Evolutionary conservation across 2,113 vertebrate species (phyloP).

Genomic region (Syngnathoides biaculeatus): DNA sequence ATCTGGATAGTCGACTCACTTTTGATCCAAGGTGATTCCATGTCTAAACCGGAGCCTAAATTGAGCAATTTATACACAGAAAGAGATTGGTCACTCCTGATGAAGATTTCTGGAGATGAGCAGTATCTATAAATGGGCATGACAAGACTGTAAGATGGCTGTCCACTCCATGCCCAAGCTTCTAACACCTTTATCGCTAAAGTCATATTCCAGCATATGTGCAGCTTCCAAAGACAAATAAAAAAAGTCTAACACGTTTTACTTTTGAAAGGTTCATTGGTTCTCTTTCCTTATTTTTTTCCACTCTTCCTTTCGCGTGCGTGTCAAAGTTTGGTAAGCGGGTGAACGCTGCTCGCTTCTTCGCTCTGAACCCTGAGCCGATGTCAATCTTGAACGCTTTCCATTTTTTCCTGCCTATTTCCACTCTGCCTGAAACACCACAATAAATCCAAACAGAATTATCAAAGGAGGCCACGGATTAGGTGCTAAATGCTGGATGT

Average conservation of each 20-base stretch:
- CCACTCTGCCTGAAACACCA: conserved; percentile 37
- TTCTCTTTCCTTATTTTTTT: neutral
- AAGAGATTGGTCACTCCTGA: no score
- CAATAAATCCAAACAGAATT: conserved; percentile 64
- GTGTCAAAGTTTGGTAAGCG: conserved; percentile 1
- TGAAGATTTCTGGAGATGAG: no score
- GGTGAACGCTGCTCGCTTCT: neutral
- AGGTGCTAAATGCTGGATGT: conserved; percentile 53
- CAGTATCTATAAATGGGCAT: no score
- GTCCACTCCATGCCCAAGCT: no score
- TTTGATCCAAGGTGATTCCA: no score
- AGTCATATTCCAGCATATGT: neutral
- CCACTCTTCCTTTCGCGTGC: neutral
- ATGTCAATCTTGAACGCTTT: conserved; percentile 32
- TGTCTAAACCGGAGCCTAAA: no score
- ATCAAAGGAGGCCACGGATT: conserved; percentile 59
- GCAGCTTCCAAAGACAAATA: neutral
- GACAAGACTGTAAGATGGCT: no score
- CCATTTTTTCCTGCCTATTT: conserved; percentile 34
- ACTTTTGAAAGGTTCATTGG: neutral
- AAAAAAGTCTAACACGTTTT: neutral
- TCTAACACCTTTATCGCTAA: no score
- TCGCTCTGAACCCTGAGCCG: conserved; percentile 24
- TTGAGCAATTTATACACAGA: no score
- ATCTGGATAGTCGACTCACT: no score